These are phyloP conservation scores for Setophaga petechia DNA, from an alignment of 2,113 vertebrate genomes.

Conservation along the genomic window DNA sequence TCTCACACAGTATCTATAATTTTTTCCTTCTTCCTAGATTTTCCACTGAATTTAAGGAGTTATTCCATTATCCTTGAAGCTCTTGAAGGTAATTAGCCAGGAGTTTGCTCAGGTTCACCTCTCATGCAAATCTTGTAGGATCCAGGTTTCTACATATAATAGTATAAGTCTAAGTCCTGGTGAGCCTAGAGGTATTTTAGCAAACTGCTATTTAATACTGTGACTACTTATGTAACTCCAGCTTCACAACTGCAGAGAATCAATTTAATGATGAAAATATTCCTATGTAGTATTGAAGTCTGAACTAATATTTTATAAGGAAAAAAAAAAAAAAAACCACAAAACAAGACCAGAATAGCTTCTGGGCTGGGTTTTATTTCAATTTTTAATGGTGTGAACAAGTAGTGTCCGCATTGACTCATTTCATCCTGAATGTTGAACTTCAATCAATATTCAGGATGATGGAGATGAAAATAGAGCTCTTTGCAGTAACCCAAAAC, in stretches of 20 bases:
- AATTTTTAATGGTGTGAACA: background rate
- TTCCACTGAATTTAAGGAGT: background rate
- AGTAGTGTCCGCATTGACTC: background rate
- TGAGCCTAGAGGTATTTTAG: background rate
- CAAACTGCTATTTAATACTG: background rate
- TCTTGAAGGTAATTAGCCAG: background rate
- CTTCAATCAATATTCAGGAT: background rate
- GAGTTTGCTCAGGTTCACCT: background rate
- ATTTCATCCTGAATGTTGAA: background rate
- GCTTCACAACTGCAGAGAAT: background rate
- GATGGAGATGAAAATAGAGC: background rate
- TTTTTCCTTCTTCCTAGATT: background rate
- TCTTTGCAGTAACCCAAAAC: background rate
- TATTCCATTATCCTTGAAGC: background rate
- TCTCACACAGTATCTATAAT: background rate
- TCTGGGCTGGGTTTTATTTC: background rate
- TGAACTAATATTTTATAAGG: background rate
- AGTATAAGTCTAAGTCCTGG: background rate
- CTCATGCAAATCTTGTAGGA: background rate
- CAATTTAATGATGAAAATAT: background rate
- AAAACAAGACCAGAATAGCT: background rate
- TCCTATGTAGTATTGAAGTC: background rate
- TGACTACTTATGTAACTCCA: background rate
- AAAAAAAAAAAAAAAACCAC: background rate
- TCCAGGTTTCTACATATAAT: background rate